These are phyloP conservation scores for Pristionchus entomophagus DNA, from an alignment of 2,888 invertebrate genomes.

Conservation along the genomic window DNA sequence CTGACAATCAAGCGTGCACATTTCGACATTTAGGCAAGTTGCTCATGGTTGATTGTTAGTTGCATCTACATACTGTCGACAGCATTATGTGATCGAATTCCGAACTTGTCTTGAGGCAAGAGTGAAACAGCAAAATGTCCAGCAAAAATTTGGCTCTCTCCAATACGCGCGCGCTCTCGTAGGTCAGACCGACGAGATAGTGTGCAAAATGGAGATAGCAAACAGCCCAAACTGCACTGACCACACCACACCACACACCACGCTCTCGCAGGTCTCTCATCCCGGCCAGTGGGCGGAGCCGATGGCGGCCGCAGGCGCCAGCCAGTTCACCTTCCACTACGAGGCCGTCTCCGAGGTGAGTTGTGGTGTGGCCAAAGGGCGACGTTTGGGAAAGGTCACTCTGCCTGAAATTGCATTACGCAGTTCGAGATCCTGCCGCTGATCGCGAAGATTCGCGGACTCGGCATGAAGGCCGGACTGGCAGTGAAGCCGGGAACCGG, in stretches of 20 bases:
- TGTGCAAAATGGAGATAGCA: not conserved
- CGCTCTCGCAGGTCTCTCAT: conserved; percentile 64
- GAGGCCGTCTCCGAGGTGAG: conserved; percentile 82
- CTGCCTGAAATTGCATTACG: not conserved
- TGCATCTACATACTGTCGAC: no score
- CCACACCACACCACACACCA: not conserved
- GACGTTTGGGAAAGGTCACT: not conserved
- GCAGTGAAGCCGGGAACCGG: conserved; percentile 94
- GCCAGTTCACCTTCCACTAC: conserved; percentile 96
- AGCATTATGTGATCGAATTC: no score
- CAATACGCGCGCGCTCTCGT: no score
- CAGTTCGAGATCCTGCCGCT: conserved; percentile 75
- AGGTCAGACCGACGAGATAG: no score
- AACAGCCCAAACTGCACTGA: not conserved
- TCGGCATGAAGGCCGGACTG: conserved; percentile 94
- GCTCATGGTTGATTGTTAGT: no score
- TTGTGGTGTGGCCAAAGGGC: not conserved
- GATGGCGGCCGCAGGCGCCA: conserved; percentile 97
- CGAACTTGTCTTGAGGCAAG: no score
- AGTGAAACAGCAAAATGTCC: no score
- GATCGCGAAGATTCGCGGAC: conserved; percentile 90
- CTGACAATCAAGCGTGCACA: no score
- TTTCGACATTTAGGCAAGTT: no score
- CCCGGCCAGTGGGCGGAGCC: conserved; percentile 94
- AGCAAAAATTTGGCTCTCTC: not conserved